These are phyloP conservation scores for Helicolenus hilgendorfi DNA, from an alignment of 2,797 vertebrate species.

Conservation along the genomic window DNA sequence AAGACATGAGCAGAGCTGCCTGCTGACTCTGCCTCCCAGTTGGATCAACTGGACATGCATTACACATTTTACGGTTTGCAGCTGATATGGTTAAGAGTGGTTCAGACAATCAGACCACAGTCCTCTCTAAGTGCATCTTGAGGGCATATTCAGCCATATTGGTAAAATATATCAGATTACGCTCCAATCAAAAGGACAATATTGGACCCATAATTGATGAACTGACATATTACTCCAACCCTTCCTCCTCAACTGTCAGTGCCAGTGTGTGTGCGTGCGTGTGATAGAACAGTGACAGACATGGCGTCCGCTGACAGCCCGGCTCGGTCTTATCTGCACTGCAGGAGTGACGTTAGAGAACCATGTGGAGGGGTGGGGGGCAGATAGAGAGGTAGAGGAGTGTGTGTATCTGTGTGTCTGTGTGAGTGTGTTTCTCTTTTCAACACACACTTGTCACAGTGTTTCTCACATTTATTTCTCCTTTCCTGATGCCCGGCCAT, in stretches of 20 bases:
- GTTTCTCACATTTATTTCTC: conserved; percentile 47
- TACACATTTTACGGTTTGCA: neutral
- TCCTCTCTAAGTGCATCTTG: conserved; percentile 36
- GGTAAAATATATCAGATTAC: conserved; percentile 54
- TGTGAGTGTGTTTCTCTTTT: conserved; percentile 18
- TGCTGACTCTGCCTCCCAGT: conserved; percentile 9
- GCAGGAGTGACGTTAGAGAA: conserved; percentile 72
- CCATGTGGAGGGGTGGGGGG: neutral
- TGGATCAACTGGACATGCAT: neutral
- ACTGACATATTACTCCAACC: conserved; percentile 24
- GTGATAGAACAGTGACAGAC: conserved; percentile 54
- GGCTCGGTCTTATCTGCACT: conserved; percentile 71
- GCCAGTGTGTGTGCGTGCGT: neutral
- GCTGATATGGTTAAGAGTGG: conserved; percentile 7
- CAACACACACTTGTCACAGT: conserved; percentile 45
- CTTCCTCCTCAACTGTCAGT: conserved; percentile 13
- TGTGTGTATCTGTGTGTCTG: neutral
- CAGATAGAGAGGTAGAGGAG: conserved; percentile 18
- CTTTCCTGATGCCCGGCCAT: neutral
- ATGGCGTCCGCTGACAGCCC: conserved; percentile 61
- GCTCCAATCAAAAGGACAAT: conserved; percentile 21
- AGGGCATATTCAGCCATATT: conserved; percentile 41
- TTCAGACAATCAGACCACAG: conserved; percentile 20
- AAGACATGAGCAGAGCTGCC: neutral
- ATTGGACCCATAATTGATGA: conserved; percentile 42